Evolutionary conservation across 2,113 vertebrate genomes (phyloP), one percentile per base, ranked within the genome.

Genomic region (Erinaceus europaeus): DNA sequence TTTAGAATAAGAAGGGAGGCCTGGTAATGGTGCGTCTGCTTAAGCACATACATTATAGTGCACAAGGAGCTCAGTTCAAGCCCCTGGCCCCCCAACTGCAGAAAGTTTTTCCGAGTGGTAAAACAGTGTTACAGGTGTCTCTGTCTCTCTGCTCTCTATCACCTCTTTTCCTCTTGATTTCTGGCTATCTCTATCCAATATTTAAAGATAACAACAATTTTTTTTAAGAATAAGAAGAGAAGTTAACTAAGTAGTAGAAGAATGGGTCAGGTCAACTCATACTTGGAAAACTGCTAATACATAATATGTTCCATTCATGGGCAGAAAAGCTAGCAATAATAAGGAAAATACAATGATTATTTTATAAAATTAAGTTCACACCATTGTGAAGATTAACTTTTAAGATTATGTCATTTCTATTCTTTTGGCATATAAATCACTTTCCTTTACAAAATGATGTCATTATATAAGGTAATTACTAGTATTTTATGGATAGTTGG

Each of bases 401-500:
- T 73, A 77, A 81, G 13, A 77, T 55, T 64, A 48, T 57, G 27
- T 62, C 42, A 84, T 67, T 71, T 88, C 55, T 46, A 23, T 84
- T 87, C 20, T 62, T 68, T 69, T 38, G 20, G 38, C 62, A 36
- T 65, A 27, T 79, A 65, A 77, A 52, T 40, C 59, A 23, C 36
- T 69, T 78, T 62, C 34, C 76, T 72, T 34, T 52, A 61, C 86
- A n/a, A 86, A 72, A 72, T 76, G 5, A 88, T 65, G 21, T 52
- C 74, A 38, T 25, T 36, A n/a, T 36, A 65, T 14, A 6, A 74
- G 52, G 61, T 7, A 80, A 21, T 71, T 72, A 34, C 20, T 55
- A 71, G 11, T 29, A 65, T 69, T 89, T 69, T 87, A 46, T 79
- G 27, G 25, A 67, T 32, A 77, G 38, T 1, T 77, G 36, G 20